A percentile compares a stretch with the other conserved stretches of the same genome.
Evolutionary conservation across 1,140 invertebrate species (phyloP).

Genomic region (Ceratina calcarata): DNA sequence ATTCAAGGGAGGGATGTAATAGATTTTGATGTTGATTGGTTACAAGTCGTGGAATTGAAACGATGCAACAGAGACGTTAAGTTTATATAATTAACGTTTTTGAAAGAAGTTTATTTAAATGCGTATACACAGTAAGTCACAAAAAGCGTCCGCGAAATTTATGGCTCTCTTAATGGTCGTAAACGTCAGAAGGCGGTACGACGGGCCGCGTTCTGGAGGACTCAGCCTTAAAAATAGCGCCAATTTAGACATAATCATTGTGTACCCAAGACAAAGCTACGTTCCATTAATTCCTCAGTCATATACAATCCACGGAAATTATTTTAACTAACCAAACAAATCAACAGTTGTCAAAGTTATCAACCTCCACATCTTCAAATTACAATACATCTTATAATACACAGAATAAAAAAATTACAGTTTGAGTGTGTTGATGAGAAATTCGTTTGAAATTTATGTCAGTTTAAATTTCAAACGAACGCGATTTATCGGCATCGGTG

Average conservation of each 20-base stretch:
- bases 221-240: conserved; percentile 26
- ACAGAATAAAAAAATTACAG: no score
- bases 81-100: conserved; percentile 17
- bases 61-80: conserved; percentile 12
- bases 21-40: neutral
- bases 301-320: neutral
- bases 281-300: neutral
- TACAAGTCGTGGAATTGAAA: neutral
- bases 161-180: conserved; percentile 47
- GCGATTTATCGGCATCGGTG: neutral
- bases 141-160: conserved; percentile 45
- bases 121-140: conserved; percentile 24
- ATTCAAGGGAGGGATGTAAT: neutral
- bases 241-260: conserved; percentile 21
- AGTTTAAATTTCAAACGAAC: neutral
- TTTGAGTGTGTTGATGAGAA: no score
- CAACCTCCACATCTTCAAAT: neutral
- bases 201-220: conserved; percentile 27
- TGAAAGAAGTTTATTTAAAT: conserved; percentile 47
- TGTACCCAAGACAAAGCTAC: neutral
- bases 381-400: no score
- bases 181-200: conserved; percentile 44
- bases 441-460: neutral
- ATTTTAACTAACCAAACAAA: neutral
- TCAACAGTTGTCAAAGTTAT: neutral